Base-by-base conservation (phyloP, 2,113 vertebrate species). In the Pungitius pungitius region DNA sequence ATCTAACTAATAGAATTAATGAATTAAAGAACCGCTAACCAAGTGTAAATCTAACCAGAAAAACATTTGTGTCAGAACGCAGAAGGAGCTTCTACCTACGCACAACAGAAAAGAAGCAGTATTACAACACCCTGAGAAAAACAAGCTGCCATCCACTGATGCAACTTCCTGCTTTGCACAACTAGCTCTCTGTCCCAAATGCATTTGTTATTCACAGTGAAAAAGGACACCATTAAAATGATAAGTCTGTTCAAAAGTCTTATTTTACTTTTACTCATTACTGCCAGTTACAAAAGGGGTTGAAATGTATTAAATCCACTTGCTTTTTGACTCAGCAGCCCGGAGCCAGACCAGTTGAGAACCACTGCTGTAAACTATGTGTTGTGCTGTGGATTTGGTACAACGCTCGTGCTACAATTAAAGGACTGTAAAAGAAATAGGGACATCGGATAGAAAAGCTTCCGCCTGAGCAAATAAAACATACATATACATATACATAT, bases 101-200 rank as follows among this genome's bases (percentile, higher is more conserved):
- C 26, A 58, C 51, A 65, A 3, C 13, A 56, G 61, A 80, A 51
- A 73, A 63, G 65, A 68, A 0, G 40, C 52, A 63, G 49, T 54
- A 39, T 80, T 78, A 74, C 75, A 49, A 70, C 56, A 81, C 74
- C 73, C 72, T 39, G 67, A 70, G 70, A 49, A 70, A 71, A 74
- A 57, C 68, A 47, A 56, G 58, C 66, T 69, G 59, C 75, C 42
- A 0, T 57, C 27, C 17, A 64, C 69, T 83, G 81, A 83, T 77
- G 77, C 56, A 77, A 81, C 81, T 79, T 88, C 69, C 81, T 84
- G 75, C 64, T 81, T 68, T 71, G 72, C 64, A 71, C 68, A 70
- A 67, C 43, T 26, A 79, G 76, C 57, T 56, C 54, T 17, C 27
- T 20, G 59, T 61, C 56, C 68, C 24, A 73, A 39, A 77, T 20